Evolutionary conservation across 2,113 vertebrate species (phyloP), one percentile per base, ranked within the genome.

Genomic region (Saccopteryx leptura): DNA sequence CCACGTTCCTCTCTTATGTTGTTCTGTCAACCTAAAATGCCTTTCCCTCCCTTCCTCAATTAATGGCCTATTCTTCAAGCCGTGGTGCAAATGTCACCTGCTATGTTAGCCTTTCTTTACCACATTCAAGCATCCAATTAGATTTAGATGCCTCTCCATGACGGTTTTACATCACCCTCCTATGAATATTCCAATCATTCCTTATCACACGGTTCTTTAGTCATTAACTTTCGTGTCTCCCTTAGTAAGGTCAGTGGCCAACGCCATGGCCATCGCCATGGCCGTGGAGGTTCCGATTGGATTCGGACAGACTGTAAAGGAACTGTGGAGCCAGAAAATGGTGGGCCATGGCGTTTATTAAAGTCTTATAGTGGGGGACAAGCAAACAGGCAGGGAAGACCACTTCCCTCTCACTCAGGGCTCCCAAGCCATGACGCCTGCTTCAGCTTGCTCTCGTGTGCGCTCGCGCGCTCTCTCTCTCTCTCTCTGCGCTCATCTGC

Each of bases 91-190:
- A 83, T 58, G 19, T 66, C 31, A 84, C 18, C 60, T 56, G 88
- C 33, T 66, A n/a, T 31, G 28, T 65, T 85, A 84, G n/a, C 46
- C 68, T 83, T 80, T 87, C n/a, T 56, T 94, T 88, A 80, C 61
- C 19, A 75, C 31, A 50, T 46, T 76, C 54, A 82, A 95, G 72
- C 68, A 96, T 68, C 19, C 81, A 90, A 50, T 92, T 78, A 63
- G 28, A 87, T 15, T 69, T 66, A 79, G 48, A 79, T 54, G 21
- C 14, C 39, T 76, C 33, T 92, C 46, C 24, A 31, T 46, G 54
- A 63, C 12, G 23, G 39, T 92, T 90, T 72, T 66, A 88, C 50
- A 78, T n/a, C 11, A 78, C 5, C 21, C n/a, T 58, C 69, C 23
- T 46, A 66, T 31, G 5, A 24, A 83, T 78, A 81, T 68, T 78